Conservation (phyloP, 2,113 vertebrate species). For the Protomyctophum bolini region DNA sequence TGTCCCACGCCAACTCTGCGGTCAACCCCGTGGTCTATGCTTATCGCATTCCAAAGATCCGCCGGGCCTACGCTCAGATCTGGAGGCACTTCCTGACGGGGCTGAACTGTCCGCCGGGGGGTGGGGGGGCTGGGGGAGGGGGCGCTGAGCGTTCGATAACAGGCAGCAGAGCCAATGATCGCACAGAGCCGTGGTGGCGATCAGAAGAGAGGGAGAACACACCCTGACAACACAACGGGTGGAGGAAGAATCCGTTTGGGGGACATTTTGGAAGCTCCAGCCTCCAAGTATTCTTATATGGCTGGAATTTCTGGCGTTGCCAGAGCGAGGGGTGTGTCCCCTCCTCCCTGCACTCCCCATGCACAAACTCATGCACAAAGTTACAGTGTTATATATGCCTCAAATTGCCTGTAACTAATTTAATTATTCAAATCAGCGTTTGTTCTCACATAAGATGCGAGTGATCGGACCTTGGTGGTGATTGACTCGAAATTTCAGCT, state of each 20-base stretch:
- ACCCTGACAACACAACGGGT: background rate
- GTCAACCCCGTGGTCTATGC: slow-evolving; percentile 73
- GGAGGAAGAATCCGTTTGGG: background rate
- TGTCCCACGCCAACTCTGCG: slow-evolving; percentile 70
- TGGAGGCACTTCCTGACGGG: slow-evolving; percentile 53
- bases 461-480: no score
- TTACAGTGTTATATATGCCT: no score
- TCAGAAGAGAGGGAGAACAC: slow-evolving; percentile 1
- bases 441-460: no score
- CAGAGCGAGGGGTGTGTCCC: background rate
- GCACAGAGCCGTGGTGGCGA: background rate
- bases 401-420: no score
- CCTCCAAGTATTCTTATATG: background rate
- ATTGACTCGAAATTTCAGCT: no score
- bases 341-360: background rate
- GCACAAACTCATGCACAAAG: no score
- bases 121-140: slow-evolving; percentile 24
- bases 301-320: slow-evolving; percentile 1
- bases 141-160: slow-evolving; percentile 11
- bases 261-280: background rate
- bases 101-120: slow-evolving; percentile 28
- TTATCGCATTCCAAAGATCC: slow-evolving; percentile 69
- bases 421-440: no score
- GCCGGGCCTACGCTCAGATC: slow-evolving; percentile 59
- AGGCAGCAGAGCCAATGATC: slow-evolving; percentile 21